Percentiles rank a stretch among this genome's conserved stretches.
phyloP scores from a whole-genome alignment of 2,797 vertebrate species.

The Alfaro cultratus region DNA sequence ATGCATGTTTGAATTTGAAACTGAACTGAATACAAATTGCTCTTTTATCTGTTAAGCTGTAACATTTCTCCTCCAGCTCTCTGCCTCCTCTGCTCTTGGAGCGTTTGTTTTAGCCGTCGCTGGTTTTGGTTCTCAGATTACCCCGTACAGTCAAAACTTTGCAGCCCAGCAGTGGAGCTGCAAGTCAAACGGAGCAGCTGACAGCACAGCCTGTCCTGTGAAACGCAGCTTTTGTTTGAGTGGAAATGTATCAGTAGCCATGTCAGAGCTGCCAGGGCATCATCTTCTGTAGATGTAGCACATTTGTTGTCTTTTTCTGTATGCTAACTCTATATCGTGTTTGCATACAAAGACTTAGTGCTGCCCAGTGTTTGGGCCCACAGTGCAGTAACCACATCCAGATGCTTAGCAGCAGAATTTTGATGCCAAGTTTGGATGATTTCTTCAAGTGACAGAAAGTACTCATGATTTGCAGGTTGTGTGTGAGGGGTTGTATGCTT shows the following conservation, averaged over 20 bases:
- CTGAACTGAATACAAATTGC: not conserved
- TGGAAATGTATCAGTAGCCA: slow-evolving; percentile 33
- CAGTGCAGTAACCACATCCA: slow-evolving; percentile 6
- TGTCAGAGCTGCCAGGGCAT: slow-evolving; percentile 26
- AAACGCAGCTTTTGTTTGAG: slow-evolving; percentile 28
- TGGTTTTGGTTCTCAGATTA: slow-evolving; percentile 22
- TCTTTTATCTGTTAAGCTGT: not conserved
- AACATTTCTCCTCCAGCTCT: not conserved
- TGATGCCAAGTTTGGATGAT: not conserved
- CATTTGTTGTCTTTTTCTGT: slow-evolving; percentile 19
- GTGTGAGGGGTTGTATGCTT: slow-evolving; percentile 18
- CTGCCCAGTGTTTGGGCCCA: slow-evolving; percentile 10
- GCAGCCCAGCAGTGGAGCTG: slow-evolving; percentile 17
- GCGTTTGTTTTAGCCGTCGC: slow-evolving; percentile 16
- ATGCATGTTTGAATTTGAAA: not conserved
- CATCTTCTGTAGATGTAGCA: slow-evolving; percentile 35
- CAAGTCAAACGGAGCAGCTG: slow-evolving; percentile 28
- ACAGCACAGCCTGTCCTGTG: slow-evolving; percentile 34
- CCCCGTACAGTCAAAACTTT: slow-evolving; percentile 35
- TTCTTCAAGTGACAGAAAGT: slow-evolving; percentile 10
- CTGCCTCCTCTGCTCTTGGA: not conserved
- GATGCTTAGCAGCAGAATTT: slow-evolving; percentile 12
- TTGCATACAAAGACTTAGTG: slow-evolving; percentile 46
- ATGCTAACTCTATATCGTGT: slow-evolving; percentile 28
- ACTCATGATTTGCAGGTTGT: not conserved